These are phyloP conservation scores for Brachyistius frenatus DNA, from an alignment of 2,113 vertebrate genomes.

Conservation along the genomic window DNA sequence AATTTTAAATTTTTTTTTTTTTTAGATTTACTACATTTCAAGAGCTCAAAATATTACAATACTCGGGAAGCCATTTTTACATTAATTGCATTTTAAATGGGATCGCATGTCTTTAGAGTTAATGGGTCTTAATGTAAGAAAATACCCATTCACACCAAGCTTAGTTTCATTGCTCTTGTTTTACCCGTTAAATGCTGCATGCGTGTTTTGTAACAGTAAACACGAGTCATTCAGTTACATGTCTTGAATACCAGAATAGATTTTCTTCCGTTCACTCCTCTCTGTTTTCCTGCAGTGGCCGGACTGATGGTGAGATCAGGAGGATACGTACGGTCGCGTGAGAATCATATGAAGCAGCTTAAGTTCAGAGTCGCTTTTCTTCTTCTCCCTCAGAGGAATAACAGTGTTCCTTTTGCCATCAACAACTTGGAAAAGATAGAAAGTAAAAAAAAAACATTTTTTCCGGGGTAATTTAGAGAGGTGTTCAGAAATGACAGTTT, in stretches of 20 bases:
- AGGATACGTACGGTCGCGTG: constrained; percentile 55
- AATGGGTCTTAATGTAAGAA: not conserved
- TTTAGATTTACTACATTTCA: constrained; percentile 3
- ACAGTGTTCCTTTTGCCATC: constrained; percentile 27
- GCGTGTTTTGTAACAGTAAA: constrained; percentile 23
- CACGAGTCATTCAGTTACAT: not conserved
- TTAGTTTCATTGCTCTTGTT: not conserved
- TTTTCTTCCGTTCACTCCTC: not conserved
- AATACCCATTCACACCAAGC: not conserved
- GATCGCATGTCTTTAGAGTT: not conserved
- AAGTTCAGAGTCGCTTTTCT: constrained; percentile 39
- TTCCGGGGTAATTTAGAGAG: no score
- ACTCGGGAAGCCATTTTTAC: not conserved
- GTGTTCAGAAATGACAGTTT: no score
- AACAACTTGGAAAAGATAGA: constrained; percentile 5
- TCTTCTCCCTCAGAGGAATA: constrained; percentile 12
- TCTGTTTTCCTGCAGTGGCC: constrained; percentile 26
- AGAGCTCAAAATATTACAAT: not conserved
- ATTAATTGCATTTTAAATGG: constrained; percentile 6
- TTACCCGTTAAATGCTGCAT: not conserved
- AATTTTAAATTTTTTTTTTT: no score
- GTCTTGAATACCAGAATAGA: not conserved
- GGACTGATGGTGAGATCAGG: constrained; percentile 7
- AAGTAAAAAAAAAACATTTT: not conserved
- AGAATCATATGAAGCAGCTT: constrained; percentile 78